These are phyloP conservation scores for Candoia aspera DNA, from an alignment of 2,113 vertebrate species.

Conservation along the genomic window DNA sequence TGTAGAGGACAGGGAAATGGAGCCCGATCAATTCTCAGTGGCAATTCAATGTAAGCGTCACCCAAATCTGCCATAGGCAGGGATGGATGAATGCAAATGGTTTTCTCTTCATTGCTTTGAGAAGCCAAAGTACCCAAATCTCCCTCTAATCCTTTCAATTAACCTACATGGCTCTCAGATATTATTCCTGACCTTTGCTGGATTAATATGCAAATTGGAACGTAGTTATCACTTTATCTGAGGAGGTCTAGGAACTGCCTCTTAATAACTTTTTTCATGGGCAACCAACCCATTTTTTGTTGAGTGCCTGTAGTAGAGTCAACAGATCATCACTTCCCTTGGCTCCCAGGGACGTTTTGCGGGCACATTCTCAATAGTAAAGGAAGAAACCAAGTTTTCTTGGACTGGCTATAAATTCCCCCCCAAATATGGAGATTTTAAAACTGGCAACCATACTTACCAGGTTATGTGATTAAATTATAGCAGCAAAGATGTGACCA, in stretches of 20 bases:
- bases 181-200: neutral
- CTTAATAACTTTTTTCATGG: neutral
- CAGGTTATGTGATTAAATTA: no score
- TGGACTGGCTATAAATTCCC: neutral
- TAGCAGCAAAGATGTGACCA: no score
- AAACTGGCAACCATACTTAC: neutral
- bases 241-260: neutral
- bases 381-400: neutral
- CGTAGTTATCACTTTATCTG: neutral
- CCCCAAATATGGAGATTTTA: neutral
- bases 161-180: neutral
- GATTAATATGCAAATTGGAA: neutral
- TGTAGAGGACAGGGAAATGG: neutral
- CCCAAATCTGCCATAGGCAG: neutral
- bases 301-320: neutral
- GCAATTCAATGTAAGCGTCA: neutral
- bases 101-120: neutral
- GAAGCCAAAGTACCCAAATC: neutral
- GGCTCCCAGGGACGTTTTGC: neutral
- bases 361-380: neutral
- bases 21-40: neutral
- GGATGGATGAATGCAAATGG: constrained; percentile 13
- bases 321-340: neutral
- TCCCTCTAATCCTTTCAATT: neutral
- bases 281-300: neutral